phyloP scores from a whole-genome alignment of 2,888 invertebrate genomes.

The Drosophila robusta region DNA sequence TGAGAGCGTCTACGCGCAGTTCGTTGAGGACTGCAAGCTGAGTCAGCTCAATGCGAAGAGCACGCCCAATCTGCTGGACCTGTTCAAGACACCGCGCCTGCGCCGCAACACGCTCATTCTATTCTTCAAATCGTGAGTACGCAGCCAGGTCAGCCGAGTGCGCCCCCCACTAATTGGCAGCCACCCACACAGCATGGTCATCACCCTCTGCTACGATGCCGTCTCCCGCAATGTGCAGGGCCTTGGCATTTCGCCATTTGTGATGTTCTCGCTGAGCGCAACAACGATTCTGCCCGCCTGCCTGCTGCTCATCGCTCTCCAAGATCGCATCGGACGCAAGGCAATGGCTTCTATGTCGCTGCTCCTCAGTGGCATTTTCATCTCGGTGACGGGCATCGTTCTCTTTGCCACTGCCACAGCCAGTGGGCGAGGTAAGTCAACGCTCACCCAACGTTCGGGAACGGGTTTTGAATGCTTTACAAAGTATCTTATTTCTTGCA shows the following conservation, averaged over 20 bases:
- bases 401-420: constrained; percentile 55
- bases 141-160: not conserved
- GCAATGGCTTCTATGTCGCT: constrained; percentile 87
- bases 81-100: constrained; percentile 86
- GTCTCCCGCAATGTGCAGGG: constrained; percentile 87
- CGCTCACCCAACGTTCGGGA: not conserved
- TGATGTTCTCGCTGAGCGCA: constrained; percentile 87
- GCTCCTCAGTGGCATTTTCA: constrained; percentile 86
- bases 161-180: not conserved
- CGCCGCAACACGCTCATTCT: constrained; percentile 85
- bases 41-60: constrained; percentile 60
- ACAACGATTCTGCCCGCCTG: constrained; percentile 87
- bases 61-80: constrained; percentile 85
- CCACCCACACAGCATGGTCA: constrained; percentile 86
- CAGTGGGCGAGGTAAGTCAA: constrained; percentile 61
- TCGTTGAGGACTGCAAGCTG: constrained; percentile 76
- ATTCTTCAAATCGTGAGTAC: constrained; percentile 87
- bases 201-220: constrained; percentile 87
- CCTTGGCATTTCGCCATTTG: constrained; percentile 86
- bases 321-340: constrained; percentile 86
- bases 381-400: constrained; percentile 85
- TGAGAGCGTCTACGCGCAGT: constrained; percentile 77
- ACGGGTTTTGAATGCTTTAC: not conserved
- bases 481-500: not conserved
- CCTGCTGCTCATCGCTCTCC: constrained; percentile 84